Conservation (phyloP, 2,797 vertebrate genomes). For the Neosalanx taihuensis region DNA sequence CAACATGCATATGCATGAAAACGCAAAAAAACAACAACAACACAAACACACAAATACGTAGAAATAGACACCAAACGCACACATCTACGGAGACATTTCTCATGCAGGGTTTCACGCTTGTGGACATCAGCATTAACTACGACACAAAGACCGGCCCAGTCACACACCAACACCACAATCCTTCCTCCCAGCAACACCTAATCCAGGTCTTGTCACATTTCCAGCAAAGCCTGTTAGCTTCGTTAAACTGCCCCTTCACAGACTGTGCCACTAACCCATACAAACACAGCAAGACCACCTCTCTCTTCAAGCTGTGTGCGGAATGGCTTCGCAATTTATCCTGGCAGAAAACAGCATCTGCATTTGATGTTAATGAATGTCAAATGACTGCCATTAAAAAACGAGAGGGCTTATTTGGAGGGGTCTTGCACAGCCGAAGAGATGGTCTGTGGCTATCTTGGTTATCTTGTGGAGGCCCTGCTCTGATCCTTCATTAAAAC, state of each 20-base stretch:
- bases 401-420: conserved; percentile 92
- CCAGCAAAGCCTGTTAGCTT: conserved; percentile 75
- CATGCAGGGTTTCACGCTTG: neutral
- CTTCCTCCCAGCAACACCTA: neutral
- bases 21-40: neutral
- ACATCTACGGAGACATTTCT: neutral
- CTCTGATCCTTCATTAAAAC: conserved; percentile 99
- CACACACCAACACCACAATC: neutral
- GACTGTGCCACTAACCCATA: conserved; percentile 90
- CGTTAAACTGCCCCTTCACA: conserved; percentile 85
- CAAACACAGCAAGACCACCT: conserved; percentile 88
- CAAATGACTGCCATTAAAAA: conserved; percentile 99
- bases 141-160: too few relatives aligned
- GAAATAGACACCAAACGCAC: neutral
- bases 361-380: conserved; percentile 99
- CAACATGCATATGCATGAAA: neutral
- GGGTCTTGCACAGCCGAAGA: conserved; percentile 25
- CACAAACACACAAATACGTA: neutral
- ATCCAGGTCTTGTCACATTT: conserved; percentile 3
- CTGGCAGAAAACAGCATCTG: conserved; percentile 84
- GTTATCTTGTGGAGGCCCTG: conserved; percentile 85
- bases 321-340: conserved; percentile 99
- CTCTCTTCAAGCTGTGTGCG: conserved; percentile 93
- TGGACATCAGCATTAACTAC: neutral
- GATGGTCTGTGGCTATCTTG: conserved; percentile 83